These are phyloP conservation scores for Amblyjoppa proteus DNA, from an alignment of 2,888 invertebrate species.

Conservation along the genomic window DNA sequence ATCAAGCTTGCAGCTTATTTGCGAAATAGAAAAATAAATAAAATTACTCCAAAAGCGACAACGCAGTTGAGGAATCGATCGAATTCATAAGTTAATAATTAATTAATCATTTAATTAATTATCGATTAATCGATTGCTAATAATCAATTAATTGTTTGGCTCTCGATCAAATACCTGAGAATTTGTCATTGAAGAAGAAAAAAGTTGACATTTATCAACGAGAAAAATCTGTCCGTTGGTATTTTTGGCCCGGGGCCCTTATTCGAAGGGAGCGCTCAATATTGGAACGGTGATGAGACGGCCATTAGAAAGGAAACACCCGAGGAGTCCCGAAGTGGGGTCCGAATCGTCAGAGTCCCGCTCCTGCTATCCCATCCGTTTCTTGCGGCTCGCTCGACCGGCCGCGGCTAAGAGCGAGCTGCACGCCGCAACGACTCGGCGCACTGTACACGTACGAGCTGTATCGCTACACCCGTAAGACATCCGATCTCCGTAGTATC, in stretches of 20 bases:
- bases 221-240: neutral
- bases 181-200: too few species aligned
- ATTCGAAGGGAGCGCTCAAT: slow-evolving; percentile 29
- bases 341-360: slow-evolving; percentile 58
- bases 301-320: slow-evolving; percentile 58
- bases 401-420: slow-evolving; percentile 64
- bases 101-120: too few species aligned
- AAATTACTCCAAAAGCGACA: too few species aligned
- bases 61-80: too few species aligned
- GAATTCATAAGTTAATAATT: too few species aligned
- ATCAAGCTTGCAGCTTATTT: too few species aligned
- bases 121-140: too few species aligned
- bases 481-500: slow-evolving; percentile 76
- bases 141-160: too few species aligned
- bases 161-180: too few species aligned
- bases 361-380: slow-evolving; percentile 74
- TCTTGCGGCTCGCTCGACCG: slow-evolving; percentile 75
- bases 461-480: slow-evolving; percentile 55
- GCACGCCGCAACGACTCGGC: slow-evolving; percentile 19
- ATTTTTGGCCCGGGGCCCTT: slow-evolving; percentile 38
- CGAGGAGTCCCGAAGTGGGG: slow-evolving; percentile 55
- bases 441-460: neutral
- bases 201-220: neutral
- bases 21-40: too few species aligned
- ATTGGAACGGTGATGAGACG: slow-evolving; percentile 47